Evolutionary conservation across 2,797 vertebrate species (phyloP).

Genomic region (Phataginus tricuspis): DNA sequence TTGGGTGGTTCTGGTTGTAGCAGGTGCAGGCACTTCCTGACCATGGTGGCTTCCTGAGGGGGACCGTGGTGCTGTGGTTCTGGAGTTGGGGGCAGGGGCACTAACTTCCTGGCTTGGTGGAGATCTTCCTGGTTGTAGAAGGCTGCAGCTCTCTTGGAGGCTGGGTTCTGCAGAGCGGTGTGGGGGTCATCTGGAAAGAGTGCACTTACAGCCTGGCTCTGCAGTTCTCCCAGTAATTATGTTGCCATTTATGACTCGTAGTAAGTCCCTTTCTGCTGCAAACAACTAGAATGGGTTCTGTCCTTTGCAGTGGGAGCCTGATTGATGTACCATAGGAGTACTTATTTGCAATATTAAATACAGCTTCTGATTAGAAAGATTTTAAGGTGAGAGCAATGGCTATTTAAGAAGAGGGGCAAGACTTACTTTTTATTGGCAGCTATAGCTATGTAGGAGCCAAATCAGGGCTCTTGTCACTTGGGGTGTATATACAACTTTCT

Average conservation of each 20-base stretch:
- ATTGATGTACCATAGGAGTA: not conserved
- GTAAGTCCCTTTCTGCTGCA: not conserved
- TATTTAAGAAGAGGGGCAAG: not conserved
- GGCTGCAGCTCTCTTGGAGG: not conserved
- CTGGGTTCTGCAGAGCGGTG: not conserved
- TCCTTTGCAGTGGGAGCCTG: not conserved
- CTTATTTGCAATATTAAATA: constrained; percentile 2
- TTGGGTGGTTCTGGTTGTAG: not conserved
- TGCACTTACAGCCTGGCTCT: not conserved
- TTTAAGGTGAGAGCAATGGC: not conserved
- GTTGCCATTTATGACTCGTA: not conserved
- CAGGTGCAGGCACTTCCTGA: not conserved
- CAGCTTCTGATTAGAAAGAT: not conserved
- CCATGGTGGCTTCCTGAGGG: not conserved
- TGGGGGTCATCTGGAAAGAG: not conserved
- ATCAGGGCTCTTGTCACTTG: not conserved
- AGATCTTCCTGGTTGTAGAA: not conserved
- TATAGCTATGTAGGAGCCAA: not conserved
- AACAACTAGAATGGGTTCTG: not conserved
- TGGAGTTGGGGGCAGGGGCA: not conserved
- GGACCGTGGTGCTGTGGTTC: not conserved
- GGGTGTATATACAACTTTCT: not conserved
- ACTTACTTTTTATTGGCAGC: not conserved
- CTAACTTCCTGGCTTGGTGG: not conserved
- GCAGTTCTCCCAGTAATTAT: not conserved